Evolutionary conservation across 2,797 vertebrate genomes (phyloP), one percentile per base, ranked within the genome.

Genomic region (Channallabes apus): DNA sequence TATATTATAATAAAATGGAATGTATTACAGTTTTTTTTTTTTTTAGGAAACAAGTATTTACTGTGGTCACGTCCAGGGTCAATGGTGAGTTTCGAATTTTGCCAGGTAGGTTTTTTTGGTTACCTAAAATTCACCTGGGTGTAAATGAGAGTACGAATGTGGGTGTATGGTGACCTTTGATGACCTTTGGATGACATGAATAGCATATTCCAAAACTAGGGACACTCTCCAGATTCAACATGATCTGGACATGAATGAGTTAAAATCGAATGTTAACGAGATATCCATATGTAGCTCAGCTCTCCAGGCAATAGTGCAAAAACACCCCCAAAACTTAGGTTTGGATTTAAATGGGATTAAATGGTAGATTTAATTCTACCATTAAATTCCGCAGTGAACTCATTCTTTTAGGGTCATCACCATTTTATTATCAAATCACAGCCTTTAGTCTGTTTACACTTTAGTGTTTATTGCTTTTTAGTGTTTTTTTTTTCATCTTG

Each of bases 351-450:
- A 38, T 18, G 18, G 1, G 27, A 38, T 69, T n/a, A n/a, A n/a
- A n/a, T n/a, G n/a, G n/a, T n/a, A n/a, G n/a, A n/a, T n/a, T 0
- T 3, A 69, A 11, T 69, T 18, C 67, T 35, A 20, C 6, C 17
- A 68, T 69, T 20, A 38, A 69, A 72, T 73, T n/a, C 46, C 3
- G 18, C 29, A 1, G 29, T 24, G 75, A 77, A 3, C 11, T 3
- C 15, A 3, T 59, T 77, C 29, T 20, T 32, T 8, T 35, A 22
- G 17, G 3, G 17, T 73, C 71, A 20, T 56, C 46, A 29, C 51
- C 72, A 76, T 76, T 76, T 38, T 38, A 59, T 77, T 11, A 61
- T 78, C 32, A 78, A 11, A 61, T 59, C 54, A 22, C 14, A 77
- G 76, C 56, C 56, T 38, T 35, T 2, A 5, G 12, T 78, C 29